Evolutionary conservation across 2,113 vertebrate species (phyloP), one percentile per base, ranked within the genome.

Genomic region (Paralichthys olivaceus): DNA sequence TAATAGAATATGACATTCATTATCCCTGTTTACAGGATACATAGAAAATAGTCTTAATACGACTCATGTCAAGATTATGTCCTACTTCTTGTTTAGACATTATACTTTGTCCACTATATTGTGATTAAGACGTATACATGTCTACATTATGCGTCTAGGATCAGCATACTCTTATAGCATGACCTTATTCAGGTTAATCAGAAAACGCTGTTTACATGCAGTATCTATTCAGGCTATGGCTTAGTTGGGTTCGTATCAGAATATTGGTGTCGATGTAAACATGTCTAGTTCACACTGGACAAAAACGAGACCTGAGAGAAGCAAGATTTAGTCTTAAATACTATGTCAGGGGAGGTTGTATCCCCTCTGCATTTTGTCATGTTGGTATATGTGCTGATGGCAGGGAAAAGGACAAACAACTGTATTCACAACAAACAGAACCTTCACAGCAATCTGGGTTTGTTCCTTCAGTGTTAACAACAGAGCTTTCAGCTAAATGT

Each of bases 381-480:
- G 15, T 4, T 12, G 9, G 9, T 12, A 43, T 13, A 26, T 28
- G n/a, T 66, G 72, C 75, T 37, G 51, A 88, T 3, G 53, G 59
- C 25, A 71, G 60, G 19, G 37, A 19, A 70, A 58, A 53, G 2
- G 0, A 55, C 9, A 12, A 55, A 25, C 53, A 28, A 9, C 23
- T 72, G 78, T 69, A 9, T 84, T 86, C 54, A 87, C 63, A 75
- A 66, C 57, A 83, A 83, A 77, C 51, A 59, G 9, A 54, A 34
- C 13, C 15, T 32, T 49, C 59, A 29, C 12, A 13, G 23, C 12
- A 51, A 59, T 60, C 28, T 73, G 57, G 49, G 25, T 13, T 2
- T 1, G 55, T 58, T 61, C 20, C 58, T 20, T 64, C 29, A 54
- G 45, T 45, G 49, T 13, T 8, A 22, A 59, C 37, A 51, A 40